phyloP scores from a whole-genome alignment of 2,113 vertebrate genomes.

The Coracopsis vasa region DNA sequence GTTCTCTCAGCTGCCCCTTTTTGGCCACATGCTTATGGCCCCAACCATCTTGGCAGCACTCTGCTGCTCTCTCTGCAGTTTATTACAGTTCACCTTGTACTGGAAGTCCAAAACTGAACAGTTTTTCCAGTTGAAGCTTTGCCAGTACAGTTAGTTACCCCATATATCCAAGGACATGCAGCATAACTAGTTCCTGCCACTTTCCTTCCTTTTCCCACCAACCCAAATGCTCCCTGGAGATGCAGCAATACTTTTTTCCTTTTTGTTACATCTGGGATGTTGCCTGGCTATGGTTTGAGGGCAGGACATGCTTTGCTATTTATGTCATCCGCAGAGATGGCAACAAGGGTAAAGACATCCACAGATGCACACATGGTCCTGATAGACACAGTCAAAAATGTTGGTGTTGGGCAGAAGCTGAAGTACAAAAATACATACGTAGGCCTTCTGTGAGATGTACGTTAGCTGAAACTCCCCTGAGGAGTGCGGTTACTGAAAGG shows the following conservation, averaged over 20 bases:
- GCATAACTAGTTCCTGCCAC: neutral
- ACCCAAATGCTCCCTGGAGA: neutral
- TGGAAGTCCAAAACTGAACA: neutral
- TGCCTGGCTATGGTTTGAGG: neutral
- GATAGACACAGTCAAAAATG: neutral
- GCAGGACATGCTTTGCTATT: neutral
- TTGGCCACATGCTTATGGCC: neutral
- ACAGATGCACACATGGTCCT: neutral
- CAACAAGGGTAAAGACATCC: neutral
- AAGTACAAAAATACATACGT: neutral
- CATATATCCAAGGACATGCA: neutral
- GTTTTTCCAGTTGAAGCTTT: neutral
- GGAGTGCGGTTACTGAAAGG: neutral
- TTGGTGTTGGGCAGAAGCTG: neutral
- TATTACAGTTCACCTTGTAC: neutral
- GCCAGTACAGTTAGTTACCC: neutral
- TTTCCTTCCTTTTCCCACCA: neutral
- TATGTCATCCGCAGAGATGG: neutral
- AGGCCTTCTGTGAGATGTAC: neutral
- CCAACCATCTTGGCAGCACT: neutral
- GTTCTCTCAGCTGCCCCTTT: neutral
- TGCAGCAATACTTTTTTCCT: neutral
- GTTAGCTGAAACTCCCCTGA: neutral
- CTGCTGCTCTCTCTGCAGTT: neutral
- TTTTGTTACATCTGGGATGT: neutral